Evolutionary conservation across 1,140 invertebrate species (phyloP), one percentile per base, ranked within the genome.

Genomic region (Temnothorax nylanderi): DNA sequence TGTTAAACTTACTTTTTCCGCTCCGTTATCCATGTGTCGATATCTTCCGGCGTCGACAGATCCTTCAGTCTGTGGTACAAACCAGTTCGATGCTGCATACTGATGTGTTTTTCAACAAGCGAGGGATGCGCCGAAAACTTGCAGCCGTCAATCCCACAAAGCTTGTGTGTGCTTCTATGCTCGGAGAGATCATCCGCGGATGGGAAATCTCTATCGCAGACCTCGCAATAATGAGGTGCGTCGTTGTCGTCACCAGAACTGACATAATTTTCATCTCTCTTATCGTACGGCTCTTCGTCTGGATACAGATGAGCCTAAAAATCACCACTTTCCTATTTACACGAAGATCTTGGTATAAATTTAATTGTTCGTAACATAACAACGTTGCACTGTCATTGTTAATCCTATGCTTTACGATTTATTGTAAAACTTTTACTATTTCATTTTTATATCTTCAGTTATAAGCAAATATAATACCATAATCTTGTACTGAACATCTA

Each of bases 131-230:
- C 98, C 18, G 97, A 95, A 95, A 98, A 98, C 37, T 95, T 96
- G 92, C 98, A 99, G n/a, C 97, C 97, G 91, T 98, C 97, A 21
- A 97, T 96, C 60, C 97, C 97, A 92, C 98, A 98, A 93, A 96
- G 94, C 94, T 96, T 95, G 95, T 99, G 98, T 87, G 97, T 96
- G 4, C 94, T 91, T 87, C 97, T 95, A 93, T 99, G 98, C 67
- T 95, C 95, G 62, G 96, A 91, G 67, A 97, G 96, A 86, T 96
- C 93, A 32, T 97, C 95, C 64, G 95, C 87, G 7, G 95, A 96
- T 64, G 94, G 93, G 93, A 98, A 98, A 56, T 96, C 96, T 94
- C 97, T 96, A 89, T 98, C 97, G 94, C 98, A 98, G 56, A 96
- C 96, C 91, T 98, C 97, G 95, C 98, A 98, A 93, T 95, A 97